Evolutionary conservation across 2,888 invertebrate genomes (phyloP).

Genomic region (Drosophila niveifrons): DNA sequence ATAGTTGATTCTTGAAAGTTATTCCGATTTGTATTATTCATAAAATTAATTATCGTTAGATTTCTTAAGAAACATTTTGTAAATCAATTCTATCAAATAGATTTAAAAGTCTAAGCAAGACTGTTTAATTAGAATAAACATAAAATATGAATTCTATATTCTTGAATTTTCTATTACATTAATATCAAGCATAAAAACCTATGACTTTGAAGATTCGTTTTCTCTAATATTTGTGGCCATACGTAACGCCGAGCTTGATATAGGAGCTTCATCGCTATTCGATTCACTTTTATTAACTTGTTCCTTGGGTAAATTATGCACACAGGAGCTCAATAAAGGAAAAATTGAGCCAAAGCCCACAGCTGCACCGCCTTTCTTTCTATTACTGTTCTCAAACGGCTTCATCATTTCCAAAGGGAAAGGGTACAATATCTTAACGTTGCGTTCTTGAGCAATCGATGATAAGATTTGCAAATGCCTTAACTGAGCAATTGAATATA

Average conservation of each 20-base stretch:
- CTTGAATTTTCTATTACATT: no score
- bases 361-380: not conserved
- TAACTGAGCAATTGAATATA: constrained; percentile 44
- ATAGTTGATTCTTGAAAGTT: no score
- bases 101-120: not conserved
- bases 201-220: not conserved
- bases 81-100: not conserved
- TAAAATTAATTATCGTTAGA: not conserved
- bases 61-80: not conserved
- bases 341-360: constrained; percentile 1
- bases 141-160: no score
- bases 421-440: constrained; percentile 70
- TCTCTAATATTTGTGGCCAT: not conserved
- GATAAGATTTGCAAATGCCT: constrained; percentile 75
- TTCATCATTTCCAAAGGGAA: constrained; percentile 74
- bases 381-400: constrained; percentile 24
- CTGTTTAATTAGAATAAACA: not conserved
- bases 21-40: no score
- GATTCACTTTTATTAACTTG: not conserved
- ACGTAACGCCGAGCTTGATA: not conserved
- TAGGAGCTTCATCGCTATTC: not conserved
- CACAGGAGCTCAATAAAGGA: not conserved
- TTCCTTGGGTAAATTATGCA: not conserved
- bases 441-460: constrained; percentile 70
- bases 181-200: no score